Evolutionary conservation across 2,797 vertebrate species (phyloP), one percentile per base, ranked within the genome.

Genomic region (Trachurus trachurus): DNA sequence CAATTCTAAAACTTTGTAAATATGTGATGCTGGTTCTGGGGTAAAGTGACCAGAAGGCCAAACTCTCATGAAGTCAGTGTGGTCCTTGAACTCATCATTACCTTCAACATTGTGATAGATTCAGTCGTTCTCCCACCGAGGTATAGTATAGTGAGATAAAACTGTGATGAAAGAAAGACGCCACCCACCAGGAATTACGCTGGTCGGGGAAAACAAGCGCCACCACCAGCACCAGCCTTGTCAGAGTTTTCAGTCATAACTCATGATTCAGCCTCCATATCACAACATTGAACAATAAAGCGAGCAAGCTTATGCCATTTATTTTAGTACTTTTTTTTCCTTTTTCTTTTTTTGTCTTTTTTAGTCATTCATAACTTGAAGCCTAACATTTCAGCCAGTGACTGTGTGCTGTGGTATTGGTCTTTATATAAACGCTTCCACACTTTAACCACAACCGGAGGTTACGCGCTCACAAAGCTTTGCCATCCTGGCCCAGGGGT

Each of bases 351-450:
- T 34, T 34, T 34, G 21, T 57, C 6, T 82, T 83, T 68, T 50
- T 21, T 63, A 52, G 52, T 75, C 71, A 47, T 74, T 70, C 68
- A 69, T 64, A 47, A 81, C 49, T 71, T 42, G 26, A 74, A 80
- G 65, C 74, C 29, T 72, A 66, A 88, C 76, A 81, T 84, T 82
- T 82, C 83, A 82, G 75, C 72, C 83, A 57, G 83, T 88, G 81
- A 87, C 84, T 72, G 76, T 82, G 85, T 89, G 88, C 85, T 47
- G 90, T 90, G 86, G 60, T 77, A 9, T 81, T 79, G 80, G 49
- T 91, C 80, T 81, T 82, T 5, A 75, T 84, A 73, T 71, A 76
- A 81, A 82, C 59, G 81, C 83, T 86, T 86, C 53, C 62, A 80
- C 78, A 66, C 82, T 26, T 44, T 52, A 62, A 68, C 53, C 80